Base-by-base conservation (phyloP, 2,888 invertebrate genomes). In the Corbicula japonica region DNA sequence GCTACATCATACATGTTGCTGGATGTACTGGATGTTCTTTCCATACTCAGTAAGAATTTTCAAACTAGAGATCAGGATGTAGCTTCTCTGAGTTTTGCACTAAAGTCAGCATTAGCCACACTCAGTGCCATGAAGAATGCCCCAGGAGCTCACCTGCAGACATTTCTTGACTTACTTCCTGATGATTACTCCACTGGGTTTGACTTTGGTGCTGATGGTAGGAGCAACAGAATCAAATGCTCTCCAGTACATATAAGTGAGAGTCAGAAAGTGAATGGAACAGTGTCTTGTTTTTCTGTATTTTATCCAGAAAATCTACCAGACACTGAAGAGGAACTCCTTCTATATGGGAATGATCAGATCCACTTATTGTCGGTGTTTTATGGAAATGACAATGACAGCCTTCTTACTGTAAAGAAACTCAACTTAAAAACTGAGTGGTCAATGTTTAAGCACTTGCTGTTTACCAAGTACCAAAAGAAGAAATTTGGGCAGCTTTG, bases 61-160 rank as follows among this genome's bases (percentile, higher is more conserved):
- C 74, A 74, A 46, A 68, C 18, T n/a, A 44, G 28, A 18, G 61
- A 74, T 44, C 28, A 68, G 6, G 26, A 26, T 3, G 8, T 60
- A 21, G 46, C 58, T 35, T 46, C 21, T 26, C 46, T 35, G 12
- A 46, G 44, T 26, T 44, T 32, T 28, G 35, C 8, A 28, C 46
- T 73, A 15, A 32, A 35, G 10, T 34, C 73, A 23, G 58, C 73
- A 5, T 21, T 46, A 26, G 5, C 41, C 46, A 30, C 73, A 21
- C 32, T 73, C 2, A 3, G n/a, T 2, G 46, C 32, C 8, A 66
- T 74, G 74, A 58, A 48, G 58, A 58, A 28, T 18, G n/a, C 46
- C 30, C 32, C 66, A 32, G 74, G 65, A 5, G 60, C 60, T 21
- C 46, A 21, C 18, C 48, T 74, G n/a, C n/a, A 23, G 21, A 28